Evolutionary conservation across 1,140 invertebrate genomes (phyloP).

Genomic region (Anastatus disparis): DNA sequence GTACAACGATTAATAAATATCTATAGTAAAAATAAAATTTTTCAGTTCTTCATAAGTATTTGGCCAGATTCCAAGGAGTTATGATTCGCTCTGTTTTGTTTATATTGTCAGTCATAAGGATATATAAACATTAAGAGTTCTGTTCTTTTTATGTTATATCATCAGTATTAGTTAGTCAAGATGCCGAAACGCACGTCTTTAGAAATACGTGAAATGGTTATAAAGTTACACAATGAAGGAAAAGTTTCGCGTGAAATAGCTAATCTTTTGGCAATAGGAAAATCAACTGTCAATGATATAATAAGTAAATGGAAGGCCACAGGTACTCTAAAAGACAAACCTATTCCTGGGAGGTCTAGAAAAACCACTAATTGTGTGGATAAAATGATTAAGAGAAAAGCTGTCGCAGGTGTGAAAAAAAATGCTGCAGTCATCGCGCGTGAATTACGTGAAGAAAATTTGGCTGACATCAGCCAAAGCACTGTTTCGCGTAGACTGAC

Average conservation of each 20-base stretch:
- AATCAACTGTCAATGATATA: slow-evolving; percentile 31
- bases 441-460: too few relatives aligned
- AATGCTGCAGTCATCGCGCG: slow-evolving; percentile 29
- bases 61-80: background rate
- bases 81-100: background rate
- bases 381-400: slow-evolving; percentile 36
- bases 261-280: slow-evolving; percentile 21
- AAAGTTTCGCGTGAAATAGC: slow-evolving; percentile 35
- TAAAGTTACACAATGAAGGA: slow-evolving; percentile 14
- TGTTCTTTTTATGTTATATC: background rate
- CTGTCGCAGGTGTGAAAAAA: slow-evolving; percentile 24
- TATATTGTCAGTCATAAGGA: background rate
- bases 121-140: background rate
- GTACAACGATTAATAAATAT: too few relatives aligned
- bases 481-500: slow-evolving; percentile 34
- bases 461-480: slow-evolving; percentile 26
- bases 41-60: background rate
- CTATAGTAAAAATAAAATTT: too few relatives aligned
- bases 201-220: slow-evolving; percentile 9
- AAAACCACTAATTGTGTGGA: slow-evolving; percentile 28
- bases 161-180: background rate
- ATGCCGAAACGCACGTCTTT: slow-evolving; percentile 14
- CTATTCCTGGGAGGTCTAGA: slow-evolving; percentile 7
- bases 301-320: background rate
- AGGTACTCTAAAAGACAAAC: slow-evolving; percentile 8